These are phyloP conservation scores for Sigmodon hispidus DNA, from an alignment of 2,113 vertebrate species.

Conservation along the genomic window DNA sequence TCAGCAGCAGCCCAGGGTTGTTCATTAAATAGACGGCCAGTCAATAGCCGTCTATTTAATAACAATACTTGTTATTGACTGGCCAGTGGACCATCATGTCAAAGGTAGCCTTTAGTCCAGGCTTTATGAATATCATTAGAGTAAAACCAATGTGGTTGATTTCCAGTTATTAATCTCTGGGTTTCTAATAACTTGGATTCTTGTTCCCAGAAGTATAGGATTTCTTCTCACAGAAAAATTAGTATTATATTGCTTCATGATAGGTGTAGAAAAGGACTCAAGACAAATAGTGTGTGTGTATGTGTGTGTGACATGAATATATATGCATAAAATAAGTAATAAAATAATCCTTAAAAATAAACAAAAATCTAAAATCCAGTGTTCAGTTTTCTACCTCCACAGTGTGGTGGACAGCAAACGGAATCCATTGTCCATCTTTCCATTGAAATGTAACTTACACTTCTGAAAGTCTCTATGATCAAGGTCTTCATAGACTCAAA, in stretches of 20 bases:
- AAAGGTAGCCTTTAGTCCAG: slow-evolving; percentile 24
- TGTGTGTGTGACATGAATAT: background rate
- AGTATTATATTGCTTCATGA: background rate
- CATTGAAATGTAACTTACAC: background rate
- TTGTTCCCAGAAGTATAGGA: slow-evolving; percentile 36
- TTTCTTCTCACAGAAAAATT: slow-evolving; percentile 5
- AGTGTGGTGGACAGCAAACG: background rate
- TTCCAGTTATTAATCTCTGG: slow-evolving; percentile 54
- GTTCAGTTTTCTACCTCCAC: background rate
- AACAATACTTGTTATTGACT: slow-evolving; percentile 63
- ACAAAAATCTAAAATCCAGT: background rate
- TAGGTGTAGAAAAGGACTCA: background rate
- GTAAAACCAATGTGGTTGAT: background rate
- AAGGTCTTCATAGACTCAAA: background rate
- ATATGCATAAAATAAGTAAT: background rate
- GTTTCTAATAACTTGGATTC: slow-evolving; percentile 39
- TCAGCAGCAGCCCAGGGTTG: background rate
- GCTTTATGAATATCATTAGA: slow-evolving; percentile 59
- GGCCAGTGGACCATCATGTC: slow-evolving; percentile 37
- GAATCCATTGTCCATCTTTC: background rate
- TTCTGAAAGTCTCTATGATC: background rate
- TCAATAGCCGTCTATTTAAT: slow-evolving; percentile 64
- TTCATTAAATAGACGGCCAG: slow-evolving; percentile 60
- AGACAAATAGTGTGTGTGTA: rapidly evolving
- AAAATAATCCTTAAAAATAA: background rate